Evolutionary conservation across 2,888 invertebrate genomes (phyloP).

Genomic region (Odontocerum albicorne): DNA sequence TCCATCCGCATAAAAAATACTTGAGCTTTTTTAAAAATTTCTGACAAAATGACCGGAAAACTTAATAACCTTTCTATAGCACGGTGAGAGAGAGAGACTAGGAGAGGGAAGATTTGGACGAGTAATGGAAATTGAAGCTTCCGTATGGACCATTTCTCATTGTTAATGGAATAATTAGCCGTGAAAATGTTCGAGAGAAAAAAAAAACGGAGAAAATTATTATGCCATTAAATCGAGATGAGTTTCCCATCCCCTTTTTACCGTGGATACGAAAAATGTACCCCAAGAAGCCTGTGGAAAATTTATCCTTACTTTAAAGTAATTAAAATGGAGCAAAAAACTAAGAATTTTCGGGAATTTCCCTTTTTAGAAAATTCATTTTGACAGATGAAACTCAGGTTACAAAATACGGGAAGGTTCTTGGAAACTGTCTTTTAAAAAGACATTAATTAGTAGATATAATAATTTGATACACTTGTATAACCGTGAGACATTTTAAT

Average conservation of each 20-base stretch:
- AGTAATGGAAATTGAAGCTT: conserved; percentile 30
- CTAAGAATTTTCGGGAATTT: too few species aligned
- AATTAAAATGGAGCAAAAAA: background rate
- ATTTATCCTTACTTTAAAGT: background rate
- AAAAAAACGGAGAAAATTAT: conserved; percentile 30
- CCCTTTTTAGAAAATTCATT: too few species aligned
- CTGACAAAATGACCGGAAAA: too few species aligned
- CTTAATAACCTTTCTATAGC: conserved; percentile 1
- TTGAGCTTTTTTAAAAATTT: too few species aligned
- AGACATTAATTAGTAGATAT: too few species aligned
- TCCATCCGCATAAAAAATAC: too few species aligned
- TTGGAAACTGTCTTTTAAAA: too few species aligned
- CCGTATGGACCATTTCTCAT: conserved; percentile 30
- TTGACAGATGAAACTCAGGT: too few species aligned
- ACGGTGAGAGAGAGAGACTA: too few species aligned
- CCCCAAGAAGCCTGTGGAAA: background rate
- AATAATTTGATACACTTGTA: too few species aligned
- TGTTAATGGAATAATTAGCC: conserved; percentile 37
- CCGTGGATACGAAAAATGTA: background rate
- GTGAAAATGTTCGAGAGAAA: conserved; percentile 18
- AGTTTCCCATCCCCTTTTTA: conserved; percentile 3
- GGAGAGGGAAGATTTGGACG: background rate
- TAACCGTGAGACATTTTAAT: too few species aligned
- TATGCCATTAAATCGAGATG: conserved; percentile 24
- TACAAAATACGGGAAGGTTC: too few species aligned